phyloP scores from a whole-genome alignment of 2,888 invertebrate genomes.

The Neria commutata region DNA sequence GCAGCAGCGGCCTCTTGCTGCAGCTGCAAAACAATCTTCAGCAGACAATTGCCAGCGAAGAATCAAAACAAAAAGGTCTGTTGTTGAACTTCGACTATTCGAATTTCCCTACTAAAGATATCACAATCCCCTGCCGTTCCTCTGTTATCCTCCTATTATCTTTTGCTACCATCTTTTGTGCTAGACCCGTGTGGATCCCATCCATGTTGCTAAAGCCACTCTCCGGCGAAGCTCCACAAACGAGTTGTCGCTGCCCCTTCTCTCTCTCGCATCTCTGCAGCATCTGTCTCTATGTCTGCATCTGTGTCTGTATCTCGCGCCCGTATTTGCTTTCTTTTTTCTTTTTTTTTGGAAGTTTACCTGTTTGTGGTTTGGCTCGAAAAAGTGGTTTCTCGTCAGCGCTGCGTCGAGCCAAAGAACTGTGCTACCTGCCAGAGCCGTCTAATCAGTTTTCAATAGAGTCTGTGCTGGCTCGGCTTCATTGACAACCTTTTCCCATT shows the following conservation, averaged over 20 bases:
- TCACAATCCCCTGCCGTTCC: no score
- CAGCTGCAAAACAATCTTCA: slow-evolving; percentile 56
- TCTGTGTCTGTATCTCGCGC: slow-evolving; percentile 3
- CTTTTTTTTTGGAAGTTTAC: neutral
- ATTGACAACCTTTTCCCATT: slow-evolving; percentile 1
- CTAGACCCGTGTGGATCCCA: no score
- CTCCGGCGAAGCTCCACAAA: no score
- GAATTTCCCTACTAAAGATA: no score
- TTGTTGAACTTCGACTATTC: slow-evolving; percentile 22
- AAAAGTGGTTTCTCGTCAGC: neutral
- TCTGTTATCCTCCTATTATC: no score
- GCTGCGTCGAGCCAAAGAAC: slow-evolving; percentile 19
- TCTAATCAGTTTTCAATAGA: slow-evolving; percentile 21
- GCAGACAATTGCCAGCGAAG: slow-evolving; percentile 45
- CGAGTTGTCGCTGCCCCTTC: no score
- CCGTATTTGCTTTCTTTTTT: neutral
- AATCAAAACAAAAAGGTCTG: slow-evolving; percentile 54
- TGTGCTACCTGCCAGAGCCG: no score
- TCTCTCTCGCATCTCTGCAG: no score
- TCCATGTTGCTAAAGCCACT: no score
- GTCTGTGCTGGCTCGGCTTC: no score
- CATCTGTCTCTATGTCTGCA: neutral
- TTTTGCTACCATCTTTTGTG: no score
- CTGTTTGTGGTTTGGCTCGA: neutral
- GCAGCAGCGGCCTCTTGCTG: slow-evolving; percentile 56